phyloP scores from a whole-genome alignment of 2,113 vertebrate species.

The Tetrax tetrax region DNA sequence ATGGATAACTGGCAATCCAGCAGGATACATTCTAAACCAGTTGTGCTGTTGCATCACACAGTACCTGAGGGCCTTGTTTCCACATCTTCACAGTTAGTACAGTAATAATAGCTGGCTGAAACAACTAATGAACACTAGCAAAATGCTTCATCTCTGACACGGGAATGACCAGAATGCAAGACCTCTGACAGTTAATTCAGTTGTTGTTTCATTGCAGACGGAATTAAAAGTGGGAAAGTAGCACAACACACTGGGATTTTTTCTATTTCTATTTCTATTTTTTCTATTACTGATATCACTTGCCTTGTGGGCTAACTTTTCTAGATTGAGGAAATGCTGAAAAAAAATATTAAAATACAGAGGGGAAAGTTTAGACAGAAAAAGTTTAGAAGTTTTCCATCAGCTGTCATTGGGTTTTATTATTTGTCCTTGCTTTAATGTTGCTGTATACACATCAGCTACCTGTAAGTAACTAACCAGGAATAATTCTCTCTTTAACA shows the following conservation, averaged over 20 bases:
- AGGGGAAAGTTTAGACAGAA: neutral
- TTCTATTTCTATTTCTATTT: no score
- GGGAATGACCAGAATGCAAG: neutral
- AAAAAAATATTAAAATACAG: neutral
- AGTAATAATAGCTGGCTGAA: neutral
- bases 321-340: neutral
- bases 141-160: neutral
- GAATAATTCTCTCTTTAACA: neutral
- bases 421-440: neutral
- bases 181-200: neutral
- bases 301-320: neutral
- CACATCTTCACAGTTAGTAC: neutral
- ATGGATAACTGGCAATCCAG: neutral
- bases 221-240: neutral
- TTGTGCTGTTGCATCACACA: neutral
- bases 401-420: neutral
- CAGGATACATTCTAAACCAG: neutral
- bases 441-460: neutral
- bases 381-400: neutral
- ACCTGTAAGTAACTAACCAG: neutral
- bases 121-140: neutral
- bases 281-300: neutral
- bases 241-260: neutral
- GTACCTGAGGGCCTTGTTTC: neutral
- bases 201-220: neutral